Percentiles rank a stretch among this genome's conserved stretches.
These are phyloP conservation scores for Junonia oenone DNA, from an alignment of 2,888 invertebrate genomes.

Conservation along the genomic window DNA sequence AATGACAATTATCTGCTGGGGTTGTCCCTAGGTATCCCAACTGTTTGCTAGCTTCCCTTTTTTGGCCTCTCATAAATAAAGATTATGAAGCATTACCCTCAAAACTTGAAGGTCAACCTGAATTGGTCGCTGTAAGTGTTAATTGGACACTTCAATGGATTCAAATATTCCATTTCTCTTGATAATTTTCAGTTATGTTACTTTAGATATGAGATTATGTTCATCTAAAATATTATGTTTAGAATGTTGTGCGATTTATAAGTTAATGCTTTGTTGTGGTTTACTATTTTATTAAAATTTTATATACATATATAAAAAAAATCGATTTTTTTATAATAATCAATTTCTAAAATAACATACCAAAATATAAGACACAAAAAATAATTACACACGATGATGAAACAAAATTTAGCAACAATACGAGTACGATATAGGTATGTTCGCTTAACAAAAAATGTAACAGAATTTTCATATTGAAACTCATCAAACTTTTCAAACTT, in stretches of 20 bases:
- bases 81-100: not conserved
- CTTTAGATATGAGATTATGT: too few relatives aligned
- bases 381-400: not conserved
- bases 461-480: not conserved
- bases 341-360: too few relatives aligned
- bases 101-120: not conserved
- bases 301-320: too few relatives aligned
- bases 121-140: not conserved
- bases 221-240: too few relatives aligned
- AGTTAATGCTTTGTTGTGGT: too few relatives aligned
- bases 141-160: not conserved
- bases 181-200: not conserved
- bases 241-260: too few relatives aligned
- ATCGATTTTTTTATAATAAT: too few relatives aligned
- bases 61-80: conserved; percentile 1
- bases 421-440: too few relatives aligned
- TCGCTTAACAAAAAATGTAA: conserved; percentile 1
- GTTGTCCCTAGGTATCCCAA: conserved; percentile 11
- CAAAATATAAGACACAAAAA: too few relatives aligned
- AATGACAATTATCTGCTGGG: conserved; percentile 38
- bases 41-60: not conserved
- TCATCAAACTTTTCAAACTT: conserved; percentile 3
- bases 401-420: not conserved
- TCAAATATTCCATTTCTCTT: not conserved
- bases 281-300: too few relatives aligned